Conservation (phyloP, 1,140 invertebrate species). For the Plectrocnemia conspersa region DNA sequence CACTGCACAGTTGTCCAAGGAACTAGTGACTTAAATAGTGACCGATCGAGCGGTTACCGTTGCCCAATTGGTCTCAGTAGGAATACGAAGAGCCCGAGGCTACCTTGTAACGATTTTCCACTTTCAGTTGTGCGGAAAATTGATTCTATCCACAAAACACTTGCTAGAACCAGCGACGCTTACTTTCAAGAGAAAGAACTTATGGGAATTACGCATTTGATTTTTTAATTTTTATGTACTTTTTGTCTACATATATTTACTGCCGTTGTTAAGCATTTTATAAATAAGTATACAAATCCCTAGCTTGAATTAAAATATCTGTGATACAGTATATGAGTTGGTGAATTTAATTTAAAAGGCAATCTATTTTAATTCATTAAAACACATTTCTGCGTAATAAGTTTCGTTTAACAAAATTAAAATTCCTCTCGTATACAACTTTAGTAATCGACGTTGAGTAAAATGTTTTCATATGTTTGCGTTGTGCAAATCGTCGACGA, state of each 20-base stretch:
- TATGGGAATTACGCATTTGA: no score
- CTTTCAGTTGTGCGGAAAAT: not conserved
- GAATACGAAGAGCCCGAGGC: not conserved
- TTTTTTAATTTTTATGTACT: no score
- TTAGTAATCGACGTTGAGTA: constrained; percentile 30
- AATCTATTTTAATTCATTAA: no score
- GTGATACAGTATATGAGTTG: no score
- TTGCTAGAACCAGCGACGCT: not conserved
- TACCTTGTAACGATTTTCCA: constrained; percentile 17
- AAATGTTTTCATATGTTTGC: constrained; percentile 20
- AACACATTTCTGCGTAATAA: constrained; percentile 6
- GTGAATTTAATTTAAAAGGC: no score
- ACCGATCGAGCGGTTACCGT: not conserved
- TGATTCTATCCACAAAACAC: not conserved
- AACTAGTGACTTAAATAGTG: no score
- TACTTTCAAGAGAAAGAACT: no score
- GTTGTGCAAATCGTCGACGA: constrained; percentile 30
- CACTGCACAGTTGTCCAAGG: no score
- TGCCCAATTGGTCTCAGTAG: not conserved
- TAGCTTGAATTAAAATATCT: no score
- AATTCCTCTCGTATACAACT: constrained; percentile 25
- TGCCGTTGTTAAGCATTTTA: no score
- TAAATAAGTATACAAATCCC: no score
- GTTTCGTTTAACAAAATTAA: not conserved
- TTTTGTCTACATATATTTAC: no score